phyloP scores from a whole-genome alignment of 1,140 invertebrate genomes.

The Bemisia tabaci region DNA sequence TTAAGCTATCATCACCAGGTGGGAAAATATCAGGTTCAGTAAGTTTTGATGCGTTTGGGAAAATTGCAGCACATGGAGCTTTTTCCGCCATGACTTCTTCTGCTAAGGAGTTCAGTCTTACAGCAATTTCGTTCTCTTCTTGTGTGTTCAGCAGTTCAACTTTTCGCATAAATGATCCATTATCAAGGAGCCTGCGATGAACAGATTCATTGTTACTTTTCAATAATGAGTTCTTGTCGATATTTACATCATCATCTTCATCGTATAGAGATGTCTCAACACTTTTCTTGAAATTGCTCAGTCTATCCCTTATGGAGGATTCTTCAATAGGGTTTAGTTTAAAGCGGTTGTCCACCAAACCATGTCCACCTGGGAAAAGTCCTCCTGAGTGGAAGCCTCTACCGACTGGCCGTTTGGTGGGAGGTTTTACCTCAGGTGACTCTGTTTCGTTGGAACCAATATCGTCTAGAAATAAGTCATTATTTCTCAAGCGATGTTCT shows the following conservation, averaged over 20 bases:
- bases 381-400: not conserved
- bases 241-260: not conserved
- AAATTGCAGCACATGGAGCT: not conserved
- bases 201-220: not conserved
- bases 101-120: not conserved
- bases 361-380: not conserved
- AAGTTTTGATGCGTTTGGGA: not conserved
- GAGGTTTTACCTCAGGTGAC: not conserved
- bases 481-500: not conserved
- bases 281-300: not conserved
- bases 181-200: not conserved
- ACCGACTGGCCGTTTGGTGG: not conserved
- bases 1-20: not conserved
- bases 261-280: not conserved
- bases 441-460: not conserved
- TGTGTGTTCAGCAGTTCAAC: not conserved
- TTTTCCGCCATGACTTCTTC: not conserved
- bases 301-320: not conserved
- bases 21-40: not conserved
- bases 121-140: not conserved
- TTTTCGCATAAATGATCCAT: not conserved
- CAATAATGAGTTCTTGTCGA: not conserved
- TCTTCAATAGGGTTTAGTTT: not conserved
- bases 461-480: not conserved
- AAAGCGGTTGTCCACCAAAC: not conserved